These are phyloP conservation scores for Acanthornis magna DNA, from an alignment of 2,797 vertebrate species.

Conservation along the genomic window DNA sequence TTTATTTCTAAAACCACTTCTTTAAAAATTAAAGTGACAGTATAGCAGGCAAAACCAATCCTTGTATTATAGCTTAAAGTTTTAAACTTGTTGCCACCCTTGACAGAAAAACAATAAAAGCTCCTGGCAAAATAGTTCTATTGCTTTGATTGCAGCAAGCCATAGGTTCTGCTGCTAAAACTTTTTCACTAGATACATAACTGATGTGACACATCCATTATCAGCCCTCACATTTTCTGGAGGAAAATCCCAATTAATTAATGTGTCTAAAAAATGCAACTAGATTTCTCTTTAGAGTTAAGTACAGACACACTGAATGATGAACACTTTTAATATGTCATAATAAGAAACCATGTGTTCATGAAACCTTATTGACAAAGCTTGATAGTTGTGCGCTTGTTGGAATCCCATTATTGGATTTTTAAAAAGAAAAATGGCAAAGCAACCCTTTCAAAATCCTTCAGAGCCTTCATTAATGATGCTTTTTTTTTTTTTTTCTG, in stretches of 20 bases:
- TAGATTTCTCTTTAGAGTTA: slow-evolving; percentile 39
- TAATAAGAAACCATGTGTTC: neutral
- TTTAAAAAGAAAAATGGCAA: slow-evolving; percentile 2
- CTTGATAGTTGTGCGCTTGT: neutral
- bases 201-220: neutral
- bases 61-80: neutral
- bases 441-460: neutral
- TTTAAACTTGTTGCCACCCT: neutral
- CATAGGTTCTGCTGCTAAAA: neutral
- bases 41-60: neutral
- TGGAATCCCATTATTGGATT: neutral
- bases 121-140: neutral
- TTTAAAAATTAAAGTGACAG: neutral
- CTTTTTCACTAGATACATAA: neutral
- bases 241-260: neutral
- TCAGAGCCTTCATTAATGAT: neutral
- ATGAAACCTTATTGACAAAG: slow-evolving; percentile 1
- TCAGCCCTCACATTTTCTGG: neutral
- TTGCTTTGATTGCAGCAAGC: neutral
- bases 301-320: neutral
- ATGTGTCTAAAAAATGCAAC: neutral
- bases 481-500: neutral
- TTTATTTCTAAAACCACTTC: neutral
- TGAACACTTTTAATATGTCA: neutral
- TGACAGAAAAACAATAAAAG: neutral